These are phyloP conservation scores for Molossus alvarezi DNA, from an alignment of 2,797 vertebrate genomes.

Conservation along the genomic window DNA sequence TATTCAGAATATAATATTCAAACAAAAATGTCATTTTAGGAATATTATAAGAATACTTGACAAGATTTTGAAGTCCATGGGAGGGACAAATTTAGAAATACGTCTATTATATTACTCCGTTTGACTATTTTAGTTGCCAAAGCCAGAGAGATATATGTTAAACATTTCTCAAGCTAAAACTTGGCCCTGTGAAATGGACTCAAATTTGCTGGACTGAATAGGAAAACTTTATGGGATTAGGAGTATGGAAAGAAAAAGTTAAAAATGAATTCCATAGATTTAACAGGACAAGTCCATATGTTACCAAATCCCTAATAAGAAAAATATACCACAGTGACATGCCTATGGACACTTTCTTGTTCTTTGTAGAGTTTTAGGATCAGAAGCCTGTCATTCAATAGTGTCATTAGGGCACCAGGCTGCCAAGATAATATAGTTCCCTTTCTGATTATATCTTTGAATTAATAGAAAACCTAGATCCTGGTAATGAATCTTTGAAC, in stretches of 20 bases:
- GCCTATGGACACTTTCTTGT: not conserved
- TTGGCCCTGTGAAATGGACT: not conserved
- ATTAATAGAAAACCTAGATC: slow-evolving; percentile 37
- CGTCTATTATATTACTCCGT: slow-evolving; percentile 2
- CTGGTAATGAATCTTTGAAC: slow-evolving; percentile 61
- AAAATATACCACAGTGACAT: not conserved
- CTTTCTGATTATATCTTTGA: slow-evolving; percentile 30
- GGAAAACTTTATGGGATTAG: not conserved
- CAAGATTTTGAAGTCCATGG: not conserved
- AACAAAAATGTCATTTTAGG: not conserved
- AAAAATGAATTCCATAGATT: slow-evolving; percentile 23
- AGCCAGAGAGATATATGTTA: slow-evolving; percentile 11
- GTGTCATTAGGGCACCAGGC: not conserved
- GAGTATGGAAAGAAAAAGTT: not conserved
- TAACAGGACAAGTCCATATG: not conserved
- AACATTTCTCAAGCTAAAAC: not conserved
- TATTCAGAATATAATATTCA: not conserved
- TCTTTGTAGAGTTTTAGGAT: not conserved
- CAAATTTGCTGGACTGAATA: not conserved
- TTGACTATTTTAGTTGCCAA: not conserved
- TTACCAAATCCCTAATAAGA: slow-evolving; percentile 23
- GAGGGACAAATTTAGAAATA: not conserved
- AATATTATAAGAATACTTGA: slow-evolving; percentile 6
- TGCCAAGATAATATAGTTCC: not conserved
- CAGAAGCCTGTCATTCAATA: not conserved